Evolutionary conservation across 2,888 invertebrate species (phyloP), one percentile per base, ranked within the genome.

Genomic region (Ennomos quercinarius): DNA sequence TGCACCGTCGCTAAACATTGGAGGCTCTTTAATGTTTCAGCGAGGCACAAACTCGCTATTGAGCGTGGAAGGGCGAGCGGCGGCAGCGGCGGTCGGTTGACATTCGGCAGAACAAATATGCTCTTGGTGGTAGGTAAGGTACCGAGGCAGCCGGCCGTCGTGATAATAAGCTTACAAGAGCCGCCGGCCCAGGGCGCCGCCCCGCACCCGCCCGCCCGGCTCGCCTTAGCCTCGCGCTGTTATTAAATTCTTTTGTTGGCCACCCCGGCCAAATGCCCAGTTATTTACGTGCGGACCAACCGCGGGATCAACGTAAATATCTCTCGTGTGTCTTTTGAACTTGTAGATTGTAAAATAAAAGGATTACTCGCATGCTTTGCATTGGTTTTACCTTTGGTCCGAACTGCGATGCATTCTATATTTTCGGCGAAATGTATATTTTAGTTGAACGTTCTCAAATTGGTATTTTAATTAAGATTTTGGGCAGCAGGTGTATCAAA

Each of bases 161-260:
- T 80, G 87, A 80, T 90, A 90, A 91, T 88, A 91, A 90, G 89
- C 91, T 90, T 88, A 87, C 84, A 72, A 78, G 75, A 47, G 55
- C 56, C 56, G 39, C 47, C 34, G 56, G 49, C 74, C 77, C 78
- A 78, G 82, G 83, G 84, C 79, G 80, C 78, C 73, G 73, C 67
- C 72, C 68, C 68, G 68, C 66, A 65, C 72, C 75, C 73, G 70
- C 72, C 72, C 68, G 71, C 76, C 71, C 76, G 60, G 72, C 71
- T 82, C 86, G 83, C 83, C 83, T 84, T 68, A 73, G 66, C 79
- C 74, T 77, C 72, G 77, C 78, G 74, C 73, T 80, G 77, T 89
- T 91, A 91, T 91, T 91, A 91, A 89, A 91, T 91, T 91, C 91
- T 91, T 90, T 90, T 91, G 89, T 89, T 83, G 77, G 77, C 73